Conservation (phyloP, 2,888 invertebrate species). For the Cephonodes hylas region DNA sequence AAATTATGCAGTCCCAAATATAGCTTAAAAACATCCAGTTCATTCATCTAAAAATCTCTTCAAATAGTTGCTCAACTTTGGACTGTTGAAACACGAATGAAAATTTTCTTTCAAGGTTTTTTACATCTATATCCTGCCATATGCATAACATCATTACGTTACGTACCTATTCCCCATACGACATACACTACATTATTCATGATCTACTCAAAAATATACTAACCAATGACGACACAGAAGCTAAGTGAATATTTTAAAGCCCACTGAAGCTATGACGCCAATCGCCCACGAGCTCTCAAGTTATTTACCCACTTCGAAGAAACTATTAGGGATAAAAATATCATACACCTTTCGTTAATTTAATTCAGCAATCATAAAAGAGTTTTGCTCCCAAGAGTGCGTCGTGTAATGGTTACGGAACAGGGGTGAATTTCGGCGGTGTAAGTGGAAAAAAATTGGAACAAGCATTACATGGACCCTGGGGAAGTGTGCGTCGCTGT, state of each 20-base stretch:
- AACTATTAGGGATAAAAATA: background rate
- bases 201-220: too few relatives aligned
- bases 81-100: too few relatives aligned
- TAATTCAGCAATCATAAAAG: constrained; percentile 25
- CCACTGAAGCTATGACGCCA: background rate
- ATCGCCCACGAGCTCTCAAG: background rate
- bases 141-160: too few relatives aligned
- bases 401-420: constrained; percentile 24
- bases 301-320: constrained; percentile 4
- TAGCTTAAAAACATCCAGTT: too few relatives aligned
- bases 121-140: too few relatives aligned
- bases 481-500: constrained; percentile 6
- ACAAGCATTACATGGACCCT: constrained; percentile 9
- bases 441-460: constrained; percentile 13
- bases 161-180: too few relatives aligned
- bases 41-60: too few relatives aligned
- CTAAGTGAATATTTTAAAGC: background rate
- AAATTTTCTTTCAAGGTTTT: too few relatives aligned
- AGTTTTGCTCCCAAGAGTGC: constrained; percentile 25
- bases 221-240: background rate
- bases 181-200: too few relatives aligned
- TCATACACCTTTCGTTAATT: constrained; percentile 21
- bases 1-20: too few relatives aligned
- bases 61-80: too few relatives aligned
- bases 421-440: constrained; percentile 6